phyloP scores from a whole-genome alignment of 2,888 invertebrate species.

The Agriopis marginaria region DNA sequence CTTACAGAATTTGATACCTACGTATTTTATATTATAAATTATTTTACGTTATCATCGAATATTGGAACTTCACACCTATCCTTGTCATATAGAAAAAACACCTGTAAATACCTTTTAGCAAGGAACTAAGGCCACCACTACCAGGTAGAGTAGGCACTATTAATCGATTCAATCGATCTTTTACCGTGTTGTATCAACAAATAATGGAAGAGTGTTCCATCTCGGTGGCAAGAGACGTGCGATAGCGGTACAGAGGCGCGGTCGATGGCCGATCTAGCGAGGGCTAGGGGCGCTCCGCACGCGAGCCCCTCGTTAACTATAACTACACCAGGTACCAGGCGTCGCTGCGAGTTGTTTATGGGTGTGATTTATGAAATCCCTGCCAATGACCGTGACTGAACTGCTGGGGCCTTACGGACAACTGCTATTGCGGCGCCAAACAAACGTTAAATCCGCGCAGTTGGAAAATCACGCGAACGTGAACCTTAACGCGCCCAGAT shows the following conservation, averaged over 20 bases:
- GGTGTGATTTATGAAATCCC: slow-evolving; percentile 10
- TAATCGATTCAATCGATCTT: not conserved
- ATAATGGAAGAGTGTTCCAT: slow-evolving; percentile 24
- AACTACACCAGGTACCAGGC: not conserved
- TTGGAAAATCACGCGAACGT: too few species aligned
- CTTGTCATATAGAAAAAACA: too few species aligned
- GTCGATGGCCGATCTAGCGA: slow-evolving; percentile 43
- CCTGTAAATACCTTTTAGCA: too few species aligned
- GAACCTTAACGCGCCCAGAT: too few species aligned
- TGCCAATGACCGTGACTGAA: slow-evolving; percentile 4
- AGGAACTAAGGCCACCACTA: too few species aligned
- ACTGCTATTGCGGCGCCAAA: too few species aligned
- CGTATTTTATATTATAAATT: too few species aligned
- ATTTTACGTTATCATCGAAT: too few species aligned
- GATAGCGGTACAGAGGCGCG: slow-evolving; percentile 39
- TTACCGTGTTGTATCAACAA: slow-evolving; percentile 6
- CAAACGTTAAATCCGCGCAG: too few species aligned
- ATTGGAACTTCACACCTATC: too few species aligned
- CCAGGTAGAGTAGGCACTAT: too few species aligned
- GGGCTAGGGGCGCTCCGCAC: slow-evolving; percentile 21
- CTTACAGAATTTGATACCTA: too few species aligned
- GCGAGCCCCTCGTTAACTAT: slow-evolving; percentile 10
- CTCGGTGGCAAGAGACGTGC: slow-evolving; percentile 28
- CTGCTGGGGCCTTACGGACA: not conserved
- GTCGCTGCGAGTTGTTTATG: slow-evolving; percentile 4